Conservation (phyloP, 2,113 vertebrate genomes). For the Chloropsis hardwickii region DNA sequence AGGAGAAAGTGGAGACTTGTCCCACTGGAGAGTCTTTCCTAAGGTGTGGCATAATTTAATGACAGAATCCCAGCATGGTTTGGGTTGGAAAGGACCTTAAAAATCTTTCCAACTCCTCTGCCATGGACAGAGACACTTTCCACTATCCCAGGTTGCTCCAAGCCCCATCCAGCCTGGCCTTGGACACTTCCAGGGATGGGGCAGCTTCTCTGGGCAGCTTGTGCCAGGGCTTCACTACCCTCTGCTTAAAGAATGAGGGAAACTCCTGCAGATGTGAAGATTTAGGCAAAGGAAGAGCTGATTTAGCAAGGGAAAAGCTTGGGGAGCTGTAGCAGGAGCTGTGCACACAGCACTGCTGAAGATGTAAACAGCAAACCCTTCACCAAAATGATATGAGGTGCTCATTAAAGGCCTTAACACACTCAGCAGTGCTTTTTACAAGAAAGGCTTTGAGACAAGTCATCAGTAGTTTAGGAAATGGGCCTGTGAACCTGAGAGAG, state of each 20-base stretch:
- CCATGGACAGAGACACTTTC: neutral
- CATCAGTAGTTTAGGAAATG: neutral
- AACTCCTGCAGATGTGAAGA: neutral
- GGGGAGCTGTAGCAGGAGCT: neutral
- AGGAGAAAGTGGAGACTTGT: neutral
- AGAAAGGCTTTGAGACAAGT: neutral
- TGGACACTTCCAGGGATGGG: neutral
- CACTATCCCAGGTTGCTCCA: neutral
- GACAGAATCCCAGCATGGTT: neutral
- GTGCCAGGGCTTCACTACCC: neutral
- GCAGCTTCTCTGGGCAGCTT: neutral
- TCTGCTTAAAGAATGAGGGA: neutral
- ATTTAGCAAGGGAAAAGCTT: neutral
- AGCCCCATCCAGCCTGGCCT: fast-evolving
- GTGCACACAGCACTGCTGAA: neutral
- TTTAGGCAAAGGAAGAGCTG: neutral
- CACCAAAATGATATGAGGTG: neutral
- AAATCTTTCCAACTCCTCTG: neutral
- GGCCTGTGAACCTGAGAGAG: neutral
- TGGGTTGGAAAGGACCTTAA: neutral
- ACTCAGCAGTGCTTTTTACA: neutral
- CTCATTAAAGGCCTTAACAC: neutral
- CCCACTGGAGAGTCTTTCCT: neutral
- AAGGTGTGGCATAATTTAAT: neutral
- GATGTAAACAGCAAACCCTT: neutral